A percentile compares a stretch with the other conserved stretches of the same genome.
Conservation (phyloP, 23 tunicate species). For the Ascidia mentula region DNA sequence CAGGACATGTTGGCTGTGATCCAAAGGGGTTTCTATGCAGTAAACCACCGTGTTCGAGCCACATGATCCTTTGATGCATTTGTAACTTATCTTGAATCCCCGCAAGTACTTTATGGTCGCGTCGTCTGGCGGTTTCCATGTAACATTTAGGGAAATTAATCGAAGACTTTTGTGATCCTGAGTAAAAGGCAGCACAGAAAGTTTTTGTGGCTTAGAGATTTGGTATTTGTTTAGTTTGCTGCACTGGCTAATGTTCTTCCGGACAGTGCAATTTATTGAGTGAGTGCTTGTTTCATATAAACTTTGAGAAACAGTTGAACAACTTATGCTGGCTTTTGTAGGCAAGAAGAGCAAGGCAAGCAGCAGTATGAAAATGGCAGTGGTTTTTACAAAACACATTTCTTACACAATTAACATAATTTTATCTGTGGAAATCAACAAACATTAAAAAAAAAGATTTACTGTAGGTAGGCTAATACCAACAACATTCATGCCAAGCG, state of each 20-base stretch:
- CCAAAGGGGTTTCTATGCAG: neutral
- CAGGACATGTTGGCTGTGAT: neutral
- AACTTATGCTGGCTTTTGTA: too few species aligned
- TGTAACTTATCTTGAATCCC: neutral
- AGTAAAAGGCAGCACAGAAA: neutral
- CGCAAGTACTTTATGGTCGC: neutral
- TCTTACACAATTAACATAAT: too few species aligned
- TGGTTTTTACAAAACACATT: too few species aligned
- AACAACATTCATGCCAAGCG: too few species aligned
- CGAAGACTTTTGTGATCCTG: neutral
- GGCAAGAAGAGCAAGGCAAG: neutral
- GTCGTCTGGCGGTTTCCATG: neutral
- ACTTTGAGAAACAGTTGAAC: neutral
- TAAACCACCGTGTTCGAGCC: neutral
- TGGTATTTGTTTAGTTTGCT: neutral
- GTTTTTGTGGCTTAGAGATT: neutral
- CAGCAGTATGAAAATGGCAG: neutral
- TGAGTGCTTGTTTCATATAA: neutral
- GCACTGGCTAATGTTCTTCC: neutral
- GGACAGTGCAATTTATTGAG: neutral
- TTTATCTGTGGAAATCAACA: too few species aligned
- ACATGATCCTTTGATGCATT: neutral
- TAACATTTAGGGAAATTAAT: neutral
- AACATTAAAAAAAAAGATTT: too few species aligned
- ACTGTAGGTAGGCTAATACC: too few species aligned